A percentile compares a stretch with the other conserved stretches of the same genome.
These are phyloP conservation scores for Megaleporinus macrocephalus DNA, from an alignment of 2,113 vertebrate species.

Conservation along the genomic window DNA sequence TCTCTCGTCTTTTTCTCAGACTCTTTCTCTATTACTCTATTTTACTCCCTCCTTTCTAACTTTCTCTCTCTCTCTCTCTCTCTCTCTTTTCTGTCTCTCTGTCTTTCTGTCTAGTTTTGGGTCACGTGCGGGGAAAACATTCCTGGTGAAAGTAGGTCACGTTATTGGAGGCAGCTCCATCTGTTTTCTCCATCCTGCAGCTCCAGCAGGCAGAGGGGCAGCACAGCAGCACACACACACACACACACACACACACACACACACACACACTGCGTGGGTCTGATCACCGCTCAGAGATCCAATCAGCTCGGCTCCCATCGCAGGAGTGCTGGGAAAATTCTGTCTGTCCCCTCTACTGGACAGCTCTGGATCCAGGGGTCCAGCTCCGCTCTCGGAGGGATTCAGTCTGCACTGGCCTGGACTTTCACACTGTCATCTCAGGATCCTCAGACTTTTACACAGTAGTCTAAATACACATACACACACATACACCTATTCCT, in stretches of 20 bases:
- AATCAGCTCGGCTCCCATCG: not conserved
- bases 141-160: conserved; percentile 54
- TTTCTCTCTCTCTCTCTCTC: not conserved
- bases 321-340: not conserved
- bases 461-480: no score
- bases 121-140: conserved; percentile 46
- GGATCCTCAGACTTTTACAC: no score
- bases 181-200: conserved; percentile 38
- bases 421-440: no score
- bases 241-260: conserved; percentile 2
- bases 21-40: no score
- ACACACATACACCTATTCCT: no score
- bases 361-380: not conserved
- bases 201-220: conserved; percentile 31
- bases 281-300: not conserved
- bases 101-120: not conserved
- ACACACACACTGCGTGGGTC: not conserved
- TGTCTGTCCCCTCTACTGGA: not conserved
- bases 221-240: conserved; percentile 23
- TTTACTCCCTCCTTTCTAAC: no score
- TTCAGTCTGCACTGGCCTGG: no score
- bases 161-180: conserved; percentile 26
- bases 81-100: not conserved
- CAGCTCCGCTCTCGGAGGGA: not conserved
- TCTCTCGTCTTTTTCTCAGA: no score